phyloP scores from a whole-genome alignment of 1,140 invertebrate genomes.

The Drosophila repletoides region DNA sequence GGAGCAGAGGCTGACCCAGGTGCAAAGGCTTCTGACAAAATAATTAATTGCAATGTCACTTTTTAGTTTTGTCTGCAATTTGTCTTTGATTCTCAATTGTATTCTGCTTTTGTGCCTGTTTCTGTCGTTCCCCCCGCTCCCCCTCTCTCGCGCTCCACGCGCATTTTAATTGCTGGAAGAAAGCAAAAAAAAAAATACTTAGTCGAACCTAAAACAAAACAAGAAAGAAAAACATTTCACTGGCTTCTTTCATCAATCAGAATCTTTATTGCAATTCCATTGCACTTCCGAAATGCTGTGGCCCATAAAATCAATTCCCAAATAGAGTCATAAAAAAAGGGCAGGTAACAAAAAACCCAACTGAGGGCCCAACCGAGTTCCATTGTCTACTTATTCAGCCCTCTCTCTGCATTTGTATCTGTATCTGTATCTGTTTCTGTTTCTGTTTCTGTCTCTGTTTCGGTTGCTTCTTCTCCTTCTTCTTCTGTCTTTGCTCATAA shows the following conservation, averaged over 20 bases:
- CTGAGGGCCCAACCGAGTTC: conserved; percentile 39
- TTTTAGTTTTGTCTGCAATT: conserved; percentile 67
- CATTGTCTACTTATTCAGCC: conserved; percentile 53
- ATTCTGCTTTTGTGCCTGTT: conserved; percentile 12
- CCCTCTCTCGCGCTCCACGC: conserved; percentile 20
- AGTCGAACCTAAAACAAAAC: too few relatives aligned
- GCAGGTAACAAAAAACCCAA: conserved; percentile 68
- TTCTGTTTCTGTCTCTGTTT: conserved; percentile 17
- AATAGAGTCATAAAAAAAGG: conserved; percentile 74
- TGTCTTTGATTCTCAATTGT: conserved; percentile 70
- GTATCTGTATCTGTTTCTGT: conserved; percentile 8
- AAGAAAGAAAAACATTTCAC: not conserved
- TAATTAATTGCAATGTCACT: conserved; percentile 74
- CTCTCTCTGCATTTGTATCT: conserved; percentile 22
- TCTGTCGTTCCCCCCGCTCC: not conserved
- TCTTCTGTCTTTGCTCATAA: conserved; percentile 46
- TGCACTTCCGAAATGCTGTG: conserved; percentile 65
- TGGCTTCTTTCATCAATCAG: conserved; percentile 37
- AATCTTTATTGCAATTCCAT: conserved; percentile 55
- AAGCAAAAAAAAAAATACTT: too few relatives aligned
- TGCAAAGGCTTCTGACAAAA: conserved; percentile 52
- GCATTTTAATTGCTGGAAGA: too few relatives aligned
- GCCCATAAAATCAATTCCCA: conserved; percentile 61
- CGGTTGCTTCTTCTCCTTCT: not conserved
- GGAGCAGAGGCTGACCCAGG: conserved; percentile 6